These are phyloP conservation scores for Ameiurus melas DNA, from an alignment of 2,113 vertebrate genomes.

Conservation along the genomic window DNA sequence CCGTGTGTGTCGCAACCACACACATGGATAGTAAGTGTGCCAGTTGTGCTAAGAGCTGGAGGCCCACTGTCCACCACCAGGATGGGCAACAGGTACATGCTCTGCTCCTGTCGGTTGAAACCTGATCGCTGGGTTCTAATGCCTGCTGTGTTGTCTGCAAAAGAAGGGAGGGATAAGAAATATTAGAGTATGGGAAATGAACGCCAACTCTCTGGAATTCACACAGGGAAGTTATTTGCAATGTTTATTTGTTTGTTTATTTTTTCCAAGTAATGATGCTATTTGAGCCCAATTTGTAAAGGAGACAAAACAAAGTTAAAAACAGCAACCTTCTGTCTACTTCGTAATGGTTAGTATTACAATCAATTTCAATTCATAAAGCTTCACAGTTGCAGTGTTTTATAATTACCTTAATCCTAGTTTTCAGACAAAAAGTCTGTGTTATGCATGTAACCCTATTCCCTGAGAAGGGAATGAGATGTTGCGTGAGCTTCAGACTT, in stretches of 20 bases:
- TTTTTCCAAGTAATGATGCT: neutral
- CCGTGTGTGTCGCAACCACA: conserved; percentile 89
- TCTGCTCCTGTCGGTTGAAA: conserved; percentile 95
- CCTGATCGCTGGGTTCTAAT: conserved; percentile 86
- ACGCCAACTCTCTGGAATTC: neutral
- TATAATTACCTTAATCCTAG: neutral
- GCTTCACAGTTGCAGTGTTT: neutral
- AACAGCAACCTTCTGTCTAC: neutral
- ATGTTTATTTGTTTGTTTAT: neutral
- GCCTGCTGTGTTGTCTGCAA: conserved; percentile 88
- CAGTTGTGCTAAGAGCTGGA: conserved; percentile 91
- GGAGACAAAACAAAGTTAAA: neutral
- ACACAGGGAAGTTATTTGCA: neutral
- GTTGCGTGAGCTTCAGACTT: no score
- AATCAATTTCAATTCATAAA: neutral
- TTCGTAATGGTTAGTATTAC: neutral
- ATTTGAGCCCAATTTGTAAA: neutral
- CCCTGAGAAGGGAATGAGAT: no score
- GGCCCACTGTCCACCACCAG: conserved; percentile 92
- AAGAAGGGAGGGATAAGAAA: conserved; percentile 19
- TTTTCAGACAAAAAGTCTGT: no score
- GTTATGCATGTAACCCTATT: no score
- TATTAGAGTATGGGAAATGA: neutral
- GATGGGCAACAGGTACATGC: conserved; percentile 91
- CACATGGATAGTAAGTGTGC: conserved; percentile 91